Evolutionary conservation across 2,113 vertebrate species (phyloP), one percentile per base, ranked within the genome.

Genomic region (Chaetodon auriga): DNA sequence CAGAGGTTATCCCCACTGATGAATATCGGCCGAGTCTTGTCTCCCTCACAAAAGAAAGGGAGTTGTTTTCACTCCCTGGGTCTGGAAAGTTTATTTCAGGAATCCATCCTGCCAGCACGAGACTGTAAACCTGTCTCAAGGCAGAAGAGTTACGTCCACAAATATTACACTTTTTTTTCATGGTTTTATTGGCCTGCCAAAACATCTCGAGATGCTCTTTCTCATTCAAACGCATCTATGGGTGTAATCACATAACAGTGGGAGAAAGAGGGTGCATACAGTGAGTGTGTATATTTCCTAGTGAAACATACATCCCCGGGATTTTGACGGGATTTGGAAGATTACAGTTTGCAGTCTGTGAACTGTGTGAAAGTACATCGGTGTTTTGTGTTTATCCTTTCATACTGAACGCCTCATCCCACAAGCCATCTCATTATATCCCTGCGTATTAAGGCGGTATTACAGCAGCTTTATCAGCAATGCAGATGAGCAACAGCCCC

Each of bases 1-100:
- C 94, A 94, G 81, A 95, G 95, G 95, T 96, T 95, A 96, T 95
- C 95, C 95, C 83, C 78, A 85, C 94, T 95, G 95, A 96, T 96
- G 95, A 94, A 94, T 96, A 96, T 96, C 94, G 86, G 85, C 82
- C 51, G 57, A 92, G 92, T 77, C 90, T 89, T 70, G 80, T 92
- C 90, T 89, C 92, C 85, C 89, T 93, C 90, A 87, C 93, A 92
- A 90, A 94, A 94, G 92, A 93, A 90, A 91, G 88, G 92, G 92
- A 95, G 94, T 92, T 90, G 92, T 93, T 95, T 95, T 94, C 91
- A 90, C 94, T 95, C 94, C 92, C 92, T 23, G 75, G 69, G 87
- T 89, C 93, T 94, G 93, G 92, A 94, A 94, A 94, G 93, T 95
- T 95, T 94, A 94, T 94, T 95, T 93, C 91, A 93, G 91, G 94